Evolutionary conservation across 92 coral and sea anemone genomes (phyloP).

Genomic region (Parazoanthus darwini): DNA sequence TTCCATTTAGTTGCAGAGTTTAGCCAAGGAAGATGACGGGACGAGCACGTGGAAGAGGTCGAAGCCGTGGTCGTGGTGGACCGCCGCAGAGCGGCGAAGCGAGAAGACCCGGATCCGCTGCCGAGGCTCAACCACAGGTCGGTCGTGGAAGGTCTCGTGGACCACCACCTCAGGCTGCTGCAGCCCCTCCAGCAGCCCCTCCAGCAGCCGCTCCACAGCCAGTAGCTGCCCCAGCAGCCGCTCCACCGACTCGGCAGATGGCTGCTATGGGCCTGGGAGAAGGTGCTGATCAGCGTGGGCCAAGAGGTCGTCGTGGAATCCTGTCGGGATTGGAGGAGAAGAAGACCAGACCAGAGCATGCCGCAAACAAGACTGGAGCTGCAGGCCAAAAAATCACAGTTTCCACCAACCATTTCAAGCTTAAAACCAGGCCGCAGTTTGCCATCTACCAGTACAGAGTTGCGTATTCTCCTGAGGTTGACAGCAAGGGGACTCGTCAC

Average conservation of each 20-base stretch:
- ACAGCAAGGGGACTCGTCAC: constrained; percentile 75
- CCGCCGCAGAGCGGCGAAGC: constrained; percentile 59
- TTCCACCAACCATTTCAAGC: constrained; percentile 74
- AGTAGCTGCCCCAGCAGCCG: constrained; percentile 29
- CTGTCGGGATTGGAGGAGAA: constrained; percentile 43
- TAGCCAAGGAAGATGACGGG: constrained; percentile 80
- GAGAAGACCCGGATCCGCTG: constrained; percentile 84
- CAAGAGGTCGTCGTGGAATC: constrained; percentile 37
- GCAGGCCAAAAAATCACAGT: constrained; percentile 54
- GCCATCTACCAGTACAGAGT: constrained; percentile 91
- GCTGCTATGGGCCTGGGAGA: constrained; percentile 60
- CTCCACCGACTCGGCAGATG: constrained; percentile 86
- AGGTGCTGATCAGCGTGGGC: constrained; percentile 2
- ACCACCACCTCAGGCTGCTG: constrained; percentile 70
- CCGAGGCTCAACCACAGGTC: constrained; percentile 57
- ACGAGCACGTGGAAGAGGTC: constrained; percentile 86
- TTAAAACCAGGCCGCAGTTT: constrained; percentile 59
- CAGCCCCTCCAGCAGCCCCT: constrained; percentile 51
- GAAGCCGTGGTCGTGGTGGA: constrained; percentile 88
- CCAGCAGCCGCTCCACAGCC: constrained; percentile 57
- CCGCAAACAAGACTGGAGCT: constrained; percentile 67
- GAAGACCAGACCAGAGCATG: constrained; percentile 60
- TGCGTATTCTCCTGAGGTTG: constrained; percentile 78
- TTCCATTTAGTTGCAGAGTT: neutral
- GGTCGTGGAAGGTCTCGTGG: constrained; percentile 96